Percentiles rank a stretch among this genome's conserved stretches.
Evolutionary conservation across 2,888 invertebrate genomes (phyloP).

Genomic region (Geophilus truncorum): DNA sequence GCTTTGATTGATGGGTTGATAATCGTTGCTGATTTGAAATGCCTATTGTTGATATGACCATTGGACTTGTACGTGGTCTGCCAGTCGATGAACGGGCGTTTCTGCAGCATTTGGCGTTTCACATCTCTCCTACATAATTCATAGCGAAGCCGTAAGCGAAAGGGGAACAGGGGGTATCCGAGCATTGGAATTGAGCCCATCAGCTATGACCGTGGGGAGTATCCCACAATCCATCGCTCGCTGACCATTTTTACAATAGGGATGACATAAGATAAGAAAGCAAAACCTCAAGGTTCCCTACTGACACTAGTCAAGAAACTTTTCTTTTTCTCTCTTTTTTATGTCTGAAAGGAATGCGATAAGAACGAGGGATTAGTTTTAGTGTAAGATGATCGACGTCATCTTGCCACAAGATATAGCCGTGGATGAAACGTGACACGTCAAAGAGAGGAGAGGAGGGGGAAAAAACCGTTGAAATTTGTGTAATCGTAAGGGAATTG

Average conservation of each 20-base stretch:
- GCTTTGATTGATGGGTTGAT: conserved; percentile 13
- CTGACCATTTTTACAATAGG: conserved; percentile 21
- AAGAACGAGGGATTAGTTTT: background rate
- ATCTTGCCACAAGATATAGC: background rate
- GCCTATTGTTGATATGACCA: conserved; percentile 11
- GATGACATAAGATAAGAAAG: conserved; percentile 27
- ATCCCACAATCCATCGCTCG: conserved; percentile 1
- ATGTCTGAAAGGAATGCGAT: background rate
- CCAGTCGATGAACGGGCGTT: background rate
- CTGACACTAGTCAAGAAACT: background rate
- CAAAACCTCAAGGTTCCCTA: background rate
- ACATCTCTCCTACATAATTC: conserved; percentile 19
- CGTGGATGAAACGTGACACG: background rate
- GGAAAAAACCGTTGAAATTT: background rate
- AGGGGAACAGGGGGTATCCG: background rate
- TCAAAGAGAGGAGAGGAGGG: too few species aligned
- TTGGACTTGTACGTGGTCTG: conserved; percentile 25
- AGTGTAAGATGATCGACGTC: background rate
- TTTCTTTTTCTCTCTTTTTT: background rate
- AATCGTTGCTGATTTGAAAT: conserved; percentile 10
- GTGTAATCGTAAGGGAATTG: conserved; percentile 18
- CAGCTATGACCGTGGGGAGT: conserved; percentile 7
- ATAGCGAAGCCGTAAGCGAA: background rate
- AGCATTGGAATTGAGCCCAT: conserved; percentile 22
- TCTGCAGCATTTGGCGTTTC: conserved; percentile 12